A percentile compares a stretch with the other conserved stretches of the same genome.
phyloP scores from a whole-genome alignment of 1,140 invertebrate species.

The Psilanteris sp. region DNA sequence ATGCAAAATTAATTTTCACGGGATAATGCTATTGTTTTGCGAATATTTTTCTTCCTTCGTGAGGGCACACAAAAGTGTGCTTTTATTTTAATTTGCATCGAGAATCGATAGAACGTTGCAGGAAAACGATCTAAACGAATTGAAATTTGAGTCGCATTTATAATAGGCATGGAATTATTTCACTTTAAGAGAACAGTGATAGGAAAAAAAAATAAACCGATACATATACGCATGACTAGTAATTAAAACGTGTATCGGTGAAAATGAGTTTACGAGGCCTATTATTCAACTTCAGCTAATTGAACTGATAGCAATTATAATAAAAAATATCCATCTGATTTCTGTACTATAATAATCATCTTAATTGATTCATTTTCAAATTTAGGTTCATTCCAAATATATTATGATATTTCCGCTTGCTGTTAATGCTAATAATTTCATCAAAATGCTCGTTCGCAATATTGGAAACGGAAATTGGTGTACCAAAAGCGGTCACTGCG shows the following conservation, averaged over 20 bases:
- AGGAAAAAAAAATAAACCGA: not conserved
- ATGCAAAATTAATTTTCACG: constrained; percentile 18
- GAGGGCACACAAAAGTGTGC: not conserved
- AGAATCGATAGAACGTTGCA: constrained; percentile 1
- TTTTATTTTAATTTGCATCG: constrained; percentile 14
- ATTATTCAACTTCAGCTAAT: constrained; percentile 23
- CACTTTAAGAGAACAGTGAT: not conserved
- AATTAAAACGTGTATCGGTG: not conserved
- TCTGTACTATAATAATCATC: constrained; percentile 14
- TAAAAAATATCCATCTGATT: constrained; percentile 24
- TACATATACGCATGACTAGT: not conserved
- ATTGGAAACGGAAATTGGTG: constrained; percentile 56
- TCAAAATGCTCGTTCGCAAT: constrained; percentile 42
- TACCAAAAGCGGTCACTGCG: constrained; percentile 45
- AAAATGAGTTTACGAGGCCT: not conserved
- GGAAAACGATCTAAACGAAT: not conserved
- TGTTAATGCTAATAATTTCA: constrained; percentile 56
- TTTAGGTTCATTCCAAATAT: constrained; percentile 41
- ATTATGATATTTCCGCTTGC: constrained; percentile 46
- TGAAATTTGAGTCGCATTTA: not conserved
- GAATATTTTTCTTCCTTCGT: not conserved
- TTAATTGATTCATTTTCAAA: constrained; percentile 19
- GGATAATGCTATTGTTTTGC: not conserved
- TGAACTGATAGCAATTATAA: constrained; percentile 6
- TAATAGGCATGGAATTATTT: not conserved